These are phyloP conservation scores for Epinephelus cyanopodus DNA, from an alignment of 2,113 vertebrate genomes.

Conservation along the genomic window DNA sequence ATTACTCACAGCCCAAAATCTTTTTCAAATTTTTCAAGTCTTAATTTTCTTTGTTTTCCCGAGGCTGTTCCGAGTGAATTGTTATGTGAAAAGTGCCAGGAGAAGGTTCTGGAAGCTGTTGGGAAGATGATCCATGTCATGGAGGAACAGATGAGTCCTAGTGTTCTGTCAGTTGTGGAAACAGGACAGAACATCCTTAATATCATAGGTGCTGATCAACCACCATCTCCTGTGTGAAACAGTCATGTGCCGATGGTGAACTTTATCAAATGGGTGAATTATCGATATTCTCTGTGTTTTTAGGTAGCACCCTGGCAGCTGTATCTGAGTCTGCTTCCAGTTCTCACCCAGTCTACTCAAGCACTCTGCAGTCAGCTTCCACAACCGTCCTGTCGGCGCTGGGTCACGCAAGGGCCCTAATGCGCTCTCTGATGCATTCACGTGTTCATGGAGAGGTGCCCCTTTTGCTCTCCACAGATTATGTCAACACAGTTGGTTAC, in stretches of 20 bases:
- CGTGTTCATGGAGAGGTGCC: constrained; percentile 63
- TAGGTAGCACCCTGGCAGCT: constrained; percentile 80
- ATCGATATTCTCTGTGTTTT: constrained; percentile 29
- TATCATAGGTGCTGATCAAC: constrained; percentile 79
- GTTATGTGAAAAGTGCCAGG: constrained; percentile 62
- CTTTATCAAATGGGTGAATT: not conserved
- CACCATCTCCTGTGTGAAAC: not conserved
- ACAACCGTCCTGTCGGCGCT: constrained; percentile 64
- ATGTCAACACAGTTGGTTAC: constrained; percentile 75
- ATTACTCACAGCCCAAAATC: not conserved
- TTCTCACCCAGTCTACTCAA: not conserved
- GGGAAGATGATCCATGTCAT: constrained; percentile 83
- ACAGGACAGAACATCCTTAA: constrained; percentile 80
- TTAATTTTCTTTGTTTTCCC: not conserved
- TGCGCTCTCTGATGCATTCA: constrained; percentile 76
- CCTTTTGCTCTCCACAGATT: constrained; percentile 69
- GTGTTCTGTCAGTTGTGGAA: constrained; percentile 59
- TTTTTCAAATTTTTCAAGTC: not conserved
- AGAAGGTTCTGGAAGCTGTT: constrained; percentile 73
- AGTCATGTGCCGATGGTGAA: not conserved
- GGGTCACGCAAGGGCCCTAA: constrained; percentile 71
- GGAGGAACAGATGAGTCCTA: constrained; percentile 63
- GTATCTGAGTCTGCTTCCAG: constrained; percentile 43
- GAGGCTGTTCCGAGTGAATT: constrained; percentile 79
- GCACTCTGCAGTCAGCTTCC: constrained; percentile 39